Conservation (phyloP, 2,797 vertebrate genomes). For the Molothrus ater region DNA sequence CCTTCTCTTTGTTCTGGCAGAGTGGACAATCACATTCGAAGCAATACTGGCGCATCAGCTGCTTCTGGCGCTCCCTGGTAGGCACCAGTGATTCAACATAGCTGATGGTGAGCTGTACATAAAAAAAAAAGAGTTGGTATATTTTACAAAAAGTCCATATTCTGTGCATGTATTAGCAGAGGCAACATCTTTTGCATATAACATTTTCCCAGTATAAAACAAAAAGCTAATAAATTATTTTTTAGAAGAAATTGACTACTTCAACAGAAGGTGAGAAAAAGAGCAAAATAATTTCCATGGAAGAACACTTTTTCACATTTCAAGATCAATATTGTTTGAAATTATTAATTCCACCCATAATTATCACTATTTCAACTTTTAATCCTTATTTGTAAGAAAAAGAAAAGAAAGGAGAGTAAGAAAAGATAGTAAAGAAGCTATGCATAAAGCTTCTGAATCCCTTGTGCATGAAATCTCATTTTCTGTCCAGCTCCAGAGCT, state of each 20-base stretch:
- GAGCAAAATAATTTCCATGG: background rate
- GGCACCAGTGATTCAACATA: slow-evolving; percentile 83
- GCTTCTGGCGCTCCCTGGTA: slow-evolving; percentile 76
- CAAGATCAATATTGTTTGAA: background rate
- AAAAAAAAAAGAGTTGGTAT: background rate
- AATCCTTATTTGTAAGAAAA: background rate
- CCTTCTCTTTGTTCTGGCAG: slow-evolving; percentile 80
- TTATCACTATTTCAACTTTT: background rate
- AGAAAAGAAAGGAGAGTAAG: background rate
- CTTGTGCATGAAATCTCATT: background rate
- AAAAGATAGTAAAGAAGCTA: background rate
- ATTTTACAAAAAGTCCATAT: background rate
- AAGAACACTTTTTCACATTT: background rate
- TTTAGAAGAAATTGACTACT: background rate
- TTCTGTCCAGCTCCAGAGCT: background rate
- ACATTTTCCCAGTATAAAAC: background rate
- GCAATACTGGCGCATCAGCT: slow-evolving; percentile 83
- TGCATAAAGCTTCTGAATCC: background rate
- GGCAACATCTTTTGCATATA: background rate
- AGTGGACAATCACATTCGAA: slow-evolving; percentile 81
- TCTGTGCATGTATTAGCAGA: background rate
- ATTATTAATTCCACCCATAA: background rate
- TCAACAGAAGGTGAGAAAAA: background rate
- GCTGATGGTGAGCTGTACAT: slow-evolving; percentile 84
- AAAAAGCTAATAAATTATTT: background rate